Evolutionary conservation across 2,888 invertebrate genomes (phyloP).

Genomic region (Heliconius hortense): DNA sequence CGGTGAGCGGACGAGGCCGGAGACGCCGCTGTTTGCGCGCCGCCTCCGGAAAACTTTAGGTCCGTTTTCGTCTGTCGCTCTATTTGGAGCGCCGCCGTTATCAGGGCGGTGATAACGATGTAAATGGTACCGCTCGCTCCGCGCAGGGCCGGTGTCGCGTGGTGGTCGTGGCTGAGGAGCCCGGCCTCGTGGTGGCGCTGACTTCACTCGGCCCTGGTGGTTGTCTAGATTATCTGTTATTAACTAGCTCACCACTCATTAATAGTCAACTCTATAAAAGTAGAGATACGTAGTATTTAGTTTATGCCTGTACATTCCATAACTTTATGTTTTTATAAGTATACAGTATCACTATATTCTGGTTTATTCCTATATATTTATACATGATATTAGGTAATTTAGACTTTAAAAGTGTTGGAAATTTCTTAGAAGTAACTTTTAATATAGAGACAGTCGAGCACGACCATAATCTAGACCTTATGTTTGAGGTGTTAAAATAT

Average conservation of each 20-base stretch:
- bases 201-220: conserved; percentile 40
- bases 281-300: not conserved
- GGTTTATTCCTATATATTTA: conserved; percentile 5
- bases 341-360: not conserved
- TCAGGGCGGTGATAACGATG: conserved; percentile 71
- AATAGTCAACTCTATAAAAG: conserved; percentile 18
- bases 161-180: conserved; percentile 54
- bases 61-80: conserved; percentile 56
- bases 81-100: conserved; percentile 60
- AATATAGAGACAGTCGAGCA: not conserved
- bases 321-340: conserved; percentile 7
- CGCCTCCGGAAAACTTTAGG: conserved; percentile 31
- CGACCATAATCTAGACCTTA: conserved; percentile 1
- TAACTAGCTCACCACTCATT: conserved; percentile 21
- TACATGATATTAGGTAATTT: conserved; percentile 17
- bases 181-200: conserved; percentile 62
- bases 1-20: conserved; percentile 42
- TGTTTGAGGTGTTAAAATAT: not conserved
- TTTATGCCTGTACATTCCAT: not conserved
- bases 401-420: conserved; percentile 13
- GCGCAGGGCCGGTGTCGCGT: conserved; percentile 57
- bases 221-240: conserved; percentile 22
- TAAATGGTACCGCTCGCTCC: conserved; percentile 51
- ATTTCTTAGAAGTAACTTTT: conserved; percentile 18
- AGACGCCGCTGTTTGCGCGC: conserved; percentile 32